These are phyloP conservation scores for Linhomoeus sp. DNA, from an alignment of 2,888 invertebrate genomes.

Conservation along the genomic window DNA sequence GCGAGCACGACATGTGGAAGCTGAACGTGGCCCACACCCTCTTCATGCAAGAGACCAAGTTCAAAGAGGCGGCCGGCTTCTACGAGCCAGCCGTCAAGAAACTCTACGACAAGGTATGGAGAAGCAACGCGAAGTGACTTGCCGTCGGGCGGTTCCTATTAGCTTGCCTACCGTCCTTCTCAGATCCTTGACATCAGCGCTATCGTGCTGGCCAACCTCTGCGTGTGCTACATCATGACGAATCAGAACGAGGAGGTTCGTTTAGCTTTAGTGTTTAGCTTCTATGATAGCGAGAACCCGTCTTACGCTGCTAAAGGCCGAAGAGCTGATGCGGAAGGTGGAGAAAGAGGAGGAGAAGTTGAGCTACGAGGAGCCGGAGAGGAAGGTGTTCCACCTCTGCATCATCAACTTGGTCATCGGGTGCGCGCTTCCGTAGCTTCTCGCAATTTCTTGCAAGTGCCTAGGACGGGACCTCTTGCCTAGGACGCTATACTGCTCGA, in stretches of 20 bases:
- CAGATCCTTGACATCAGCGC: constrained; percentile 68
- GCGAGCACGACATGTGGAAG: constrained; percentile 88
- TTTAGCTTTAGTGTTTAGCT: neutral
- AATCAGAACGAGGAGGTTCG: constrained; percentile 74
- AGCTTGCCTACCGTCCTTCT: neutral
- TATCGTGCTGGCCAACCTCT: constrained; percentile 91
- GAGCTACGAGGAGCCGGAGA: constrained; percentile 72
- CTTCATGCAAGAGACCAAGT: constrained; percentile 97
- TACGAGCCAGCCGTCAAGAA: constrained; percentile 94
- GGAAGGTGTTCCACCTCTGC: constrained; percentile 81
- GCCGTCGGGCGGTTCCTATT: neutral
- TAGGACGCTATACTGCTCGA: constrained; percentile 83
- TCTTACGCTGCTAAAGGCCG: constrained; percentile 40
- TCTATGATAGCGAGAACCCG: too few relatives aligned
- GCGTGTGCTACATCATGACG: constrained; percentile 97
- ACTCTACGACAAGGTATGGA: constrained; percentile 51
- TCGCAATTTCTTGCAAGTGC: neutral
- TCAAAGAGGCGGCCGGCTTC: constrained; percentile 88
- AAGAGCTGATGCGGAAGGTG: constrained; percentile 91
- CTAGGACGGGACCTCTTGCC: constrained; percentile 13
- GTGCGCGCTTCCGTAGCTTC: constrained; percentile 27
- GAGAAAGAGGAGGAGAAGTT: constrained; percentile 90
- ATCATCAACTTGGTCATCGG: constrained; percentile 97
- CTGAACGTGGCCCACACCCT: constrained; percentile 93
- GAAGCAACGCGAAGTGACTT: neutral